These are phyloP conservation scores for Lathamus discolor DNA, from an alignment of 2,113 vertebrate genomes.

Conservation along the genomic window DNA sequence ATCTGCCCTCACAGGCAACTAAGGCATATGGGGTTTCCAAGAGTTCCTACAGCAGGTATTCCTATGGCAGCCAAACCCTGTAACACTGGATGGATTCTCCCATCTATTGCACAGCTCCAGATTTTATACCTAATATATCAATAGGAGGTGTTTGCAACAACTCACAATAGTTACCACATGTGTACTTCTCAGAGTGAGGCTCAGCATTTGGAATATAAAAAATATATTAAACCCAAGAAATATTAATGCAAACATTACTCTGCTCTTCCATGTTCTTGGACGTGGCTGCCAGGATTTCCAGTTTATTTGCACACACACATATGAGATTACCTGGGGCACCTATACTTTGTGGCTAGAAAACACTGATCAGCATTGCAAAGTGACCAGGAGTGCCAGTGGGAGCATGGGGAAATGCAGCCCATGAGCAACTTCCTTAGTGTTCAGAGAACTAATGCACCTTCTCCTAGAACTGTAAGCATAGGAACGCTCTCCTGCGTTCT, in stretches of 20 bases:
- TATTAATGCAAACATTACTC: neutral
- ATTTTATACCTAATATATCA: neutral
- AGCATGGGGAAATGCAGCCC: neutral
- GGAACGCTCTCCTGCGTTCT: neutral
- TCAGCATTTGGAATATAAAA: neutral
- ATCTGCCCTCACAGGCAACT: neutral
- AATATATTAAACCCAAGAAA: accelerated
- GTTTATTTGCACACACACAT: neutral
- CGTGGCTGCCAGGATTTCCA: neutral
- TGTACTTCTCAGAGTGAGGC: neutral
- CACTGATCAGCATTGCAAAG: neutral
- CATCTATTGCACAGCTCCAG: neutral
- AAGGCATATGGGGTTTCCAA: neutral
- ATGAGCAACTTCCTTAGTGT: neutral
- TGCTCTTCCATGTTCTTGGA: neutral
- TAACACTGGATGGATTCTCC: neutral
- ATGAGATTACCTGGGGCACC: neutral
- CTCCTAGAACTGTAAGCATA: neutral
- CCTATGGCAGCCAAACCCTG: neutral
- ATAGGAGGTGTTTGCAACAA: neutral
- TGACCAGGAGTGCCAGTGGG: accelerated
- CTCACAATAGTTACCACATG: neutral
- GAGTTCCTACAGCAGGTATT: neutral
- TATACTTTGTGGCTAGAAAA: neutral
- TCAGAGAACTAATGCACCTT: neutral